Evolutionary conservation across 2,113 vertebrate genomes (phyloP), one percentile per base, ranked within the genome.

Genomic region (Lutjanus erythropterus): DNA sequence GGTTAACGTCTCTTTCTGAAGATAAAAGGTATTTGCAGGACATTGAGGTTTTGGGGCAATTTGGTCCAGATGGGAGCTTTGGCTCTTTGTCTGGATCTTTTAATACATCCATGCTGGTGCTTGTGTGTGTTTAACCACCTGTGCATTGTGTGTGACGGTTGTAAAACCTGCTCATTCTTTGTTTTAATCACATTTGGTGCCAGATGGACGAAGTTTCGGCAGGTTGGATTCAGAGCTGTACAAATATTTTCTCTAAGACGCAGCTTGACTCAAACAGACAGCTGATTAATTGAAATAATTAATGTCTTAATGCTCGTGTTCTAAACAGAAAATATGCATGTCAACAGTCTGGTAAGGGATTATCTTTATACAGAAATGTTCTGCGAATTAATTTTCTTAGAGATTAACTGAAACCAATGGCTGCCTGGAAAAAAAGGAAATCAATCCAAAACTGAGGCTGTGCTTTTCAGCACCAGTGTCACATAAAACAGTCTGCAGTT

Each of bases 21-120:
- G 18, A 53, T 31, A 23, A 14, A 27, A 62, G 18, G 4, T 23
- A 8, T 64, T 23, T 41, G 25, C 27, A 52, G 59, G 47, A 53
- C 47, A 12, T 33, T 18, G 47, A 53, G 35, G 37, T 42, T 53
- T 55, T 23, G 55, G 46, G 60, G 60, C 25, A 65, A 3, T 65
- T 65, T 65, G 72, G 25, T 65, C 47, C 72, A 75, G 72, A 75
- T 55, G 72, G 72, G 47, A 53, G 60, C 25, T 53, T 55, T 41
- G 46, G 47, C 59, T 52, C 33, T 62, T 41, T 41, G 16, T 52
- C 35, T 37, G 31, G 9, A 9, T 35, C 31, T 23, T 62, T 41
- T 41, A 29, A 62, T 46, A 62, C 47, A 11, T 41, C 7, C 21
- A 18, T 10, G 14, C 55, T 29, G 41, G 9, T 25, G 23, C 21